Evolutionary conservation across 2,113 vertebrate species (phyloP).

Genomic region (Odontophorus gujanensis): DNA sequence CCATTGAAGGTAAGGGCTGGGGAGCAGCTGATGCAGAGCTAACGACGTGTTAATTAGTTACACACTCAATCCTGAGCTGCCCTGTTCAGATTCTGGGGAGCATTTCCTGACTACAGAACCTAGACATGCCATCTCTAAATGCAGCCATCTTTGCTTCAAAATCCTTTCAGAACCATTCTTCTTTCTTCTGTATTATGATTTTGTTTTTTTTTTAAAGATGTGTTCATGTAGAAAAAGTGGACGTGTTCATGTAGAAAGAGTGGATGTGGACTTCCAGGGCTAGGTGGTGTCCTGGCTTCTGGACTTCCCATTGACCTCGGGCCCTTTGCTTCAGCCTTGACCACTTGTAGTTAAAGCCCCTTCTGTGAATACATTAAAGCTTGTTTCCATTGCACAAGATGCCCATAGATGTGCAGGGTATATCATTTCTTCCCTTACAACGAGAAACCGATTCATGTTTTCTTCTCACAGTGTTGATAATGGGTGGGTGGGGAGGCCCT

Average conservation of each 20-base stretch:
- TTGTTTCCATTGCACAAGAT: not conserved
- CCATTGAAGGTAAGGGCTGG: conserved; percentile 88
- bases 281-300: not conserved
- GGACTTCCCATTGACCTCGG: not conserved
- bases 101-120: rapidly evolving
- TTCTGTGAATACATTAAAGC: not conserved
- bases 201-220: not conserved
- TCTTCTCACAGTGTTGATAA: not conserved
- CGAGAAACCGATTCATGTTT: not conserved
- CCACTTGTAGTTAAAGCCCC: not conserved
- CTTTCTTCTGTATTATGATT: not conserved
- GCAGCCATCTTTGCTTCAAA: not conserved
- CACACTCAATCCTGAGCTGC: not conserved
- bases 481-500: not conserved
- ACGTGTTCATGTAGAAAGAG: not conserved
- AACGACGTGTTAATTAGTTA: too few relatives aligned
- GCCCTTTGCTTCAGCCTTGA: not conserved
- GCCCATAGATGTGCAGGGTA: not conserved
- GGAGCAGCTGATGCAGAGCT: not conserved
- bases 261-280: not conserved
- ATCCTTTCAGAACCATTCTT: not conserved
- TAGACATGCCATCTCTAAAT: not conserved
- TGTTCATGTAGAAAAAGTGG: not conserved
- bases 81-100: not conserved
- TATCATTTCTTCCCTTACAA: not conserved